Evolutionary conservation across 2,797 vertebrate species (phyloP), one percentile per base, ranked within the genome.

Genomic region (Phylloscopus collybita): DNA sequence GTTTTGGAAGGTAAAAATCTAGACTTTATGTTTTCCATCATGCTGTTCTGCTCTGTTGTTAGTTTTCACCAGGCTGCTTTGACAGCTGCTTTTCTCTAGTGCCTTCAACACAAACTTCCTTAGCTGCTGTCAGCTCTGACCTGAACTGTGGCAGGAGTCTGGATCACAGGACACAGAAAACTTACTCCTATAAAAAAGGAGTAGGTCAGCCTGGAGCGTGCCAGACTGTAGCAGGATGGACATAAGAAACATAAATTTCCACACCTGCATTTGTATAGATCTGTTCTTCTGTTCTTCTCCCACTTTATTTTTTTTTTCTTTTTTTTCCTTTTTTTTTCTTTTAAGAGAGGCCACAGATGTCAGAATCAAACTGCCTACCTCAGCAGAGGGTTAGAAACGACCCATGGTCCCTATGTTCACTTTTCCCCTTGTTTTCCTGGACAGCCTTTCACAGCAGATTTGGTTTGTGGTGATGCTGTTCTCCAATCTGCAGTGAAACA

Each of bases 281-380:
- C n/a, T 65, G 17, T 27, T 70, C 16, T 74, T 38, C 40, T 59
- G 16, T 16, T 69, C 27, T 84, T 29, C 16, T n/a, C 19, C 9
- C 6, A 15, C 8, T 1, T 1, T 6, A 2, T 29, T 22, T 34
- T 9, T 21, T 2, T 6, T 2, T 27, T 18, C 1, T 5, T 2
- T 17, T 16, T 20, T 30, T 19, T 4, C 5, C 11, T 15, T 40
- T 73, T 21, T 16, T 44, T 45, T 2, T 2, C 5, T 70, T 80
- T 53, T 56, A 27, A 54, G 32, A 76, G 67, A 50, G 12, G 26
- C 26, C 50, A 53, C 9, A 49, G 42, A 38, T 50, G 17, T 45
- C 50, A 56, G 92, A 86, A 38, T 66, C 65, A 57, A 67, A 49
- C 16, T 27, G 21, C 57, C 22, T 30, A 3, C 34, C 23, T 86